Percentiles rank a stretch among this genome's conserved stretches.
Evolutionary conservation across 1,140 invertebrate species (phyloP).

Genomic region (Hestina assimilis): DNA sequence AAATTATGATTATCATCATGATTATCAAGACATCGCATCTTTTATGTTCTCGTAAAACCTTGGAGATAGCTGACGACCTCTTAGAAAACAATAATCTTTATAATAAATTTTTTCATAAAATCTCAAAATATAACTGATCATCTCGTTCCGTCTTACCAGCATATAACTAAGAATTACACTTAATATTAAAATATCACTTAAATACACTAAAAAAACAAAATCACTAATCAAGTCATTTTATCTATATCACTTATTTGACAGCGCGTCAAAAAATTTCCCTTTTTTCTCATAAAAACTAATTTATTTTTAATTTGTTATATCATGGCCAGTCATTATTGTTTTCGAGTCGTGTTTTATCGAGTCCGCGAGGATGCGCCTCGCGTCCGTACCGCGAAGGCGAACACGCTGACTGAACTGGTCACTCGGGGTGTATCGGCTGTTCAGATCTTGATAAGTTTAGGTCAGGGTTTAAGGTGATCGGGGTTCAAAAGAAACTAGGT

Average conservation of each 20-base stretch:
- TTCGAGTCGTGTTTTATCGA: constrained; percentile 25
- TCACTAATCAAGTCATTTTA: not conserved
- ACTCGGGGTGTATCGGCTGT: constrained; percentile 63
- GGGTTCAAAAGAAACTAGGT: constrained; percentile 31
- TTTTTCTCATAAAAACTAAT: not conserved
- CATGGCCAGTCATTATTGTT: constrained; percentile 13
- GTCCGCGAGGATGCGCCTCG: constrained; percentile 42
- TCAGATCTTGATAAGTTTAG: constrained; percentile 65
- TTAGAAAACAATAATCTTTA: too few species aligned
- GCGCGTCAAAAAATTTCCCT: not conserved
- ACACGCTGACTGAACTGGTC: constrained; percentile 60
- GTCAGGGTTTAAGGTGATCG: constrained; percentile 60
- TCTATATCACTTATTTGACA: constrained; percentile 12
- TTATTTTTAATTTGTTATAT: not conserved
- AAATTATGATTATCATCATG: too few species aligned
- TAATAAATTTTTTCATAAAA: too few species aligned
- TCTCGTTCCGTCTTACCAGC: too few species aligned
- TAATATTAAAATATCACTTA: too few species aligned
- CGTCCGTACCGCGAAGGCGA: constrained; percentile 36
- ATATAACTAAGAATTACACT: too few species aligned
- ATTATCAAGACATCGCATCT: too few species aligned
- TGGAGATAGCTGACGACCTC: too few species aligned
- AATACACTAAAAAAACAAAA: too few species aligned
- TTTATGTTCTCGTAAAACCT: too few species aligned
- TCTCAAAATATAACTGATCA: too few species aligned